Percentiles rank a stretch among this genome's conserved stretches.
Evolutionary conservation across 2,888 invertebrate genomes (phyloP).

Genomic region (Hylaea fasciaria): DNA sequence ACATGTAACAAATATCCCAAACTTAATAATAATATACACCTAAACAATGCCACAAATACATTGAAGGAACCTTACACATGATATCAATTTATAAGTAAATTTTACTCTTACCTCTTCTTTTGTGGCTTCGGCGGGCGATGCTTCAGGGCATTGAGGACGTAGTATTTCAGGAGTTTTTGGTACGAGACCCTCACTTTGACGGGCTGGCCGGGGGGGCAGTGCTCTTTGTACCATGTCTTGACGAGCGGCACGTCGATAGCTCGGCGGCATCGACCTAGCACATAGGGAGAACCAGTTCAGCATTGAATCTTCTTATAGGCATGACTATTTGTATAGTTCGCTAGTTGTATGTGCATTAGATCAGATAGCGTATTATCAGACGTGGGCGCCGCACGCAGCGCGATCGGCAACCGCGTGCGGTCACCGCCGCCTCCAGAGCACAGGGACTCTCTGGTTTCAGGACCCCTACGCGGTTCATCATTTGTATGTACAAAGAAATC

Average conservation of each 20-base stretch:
- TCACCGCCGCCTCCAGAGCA: constrained; percentile 68
- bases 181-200: constrained; percentile 99
- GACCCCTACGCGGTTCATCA: constrained; percentile 83
- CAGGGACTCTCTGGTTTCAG: constrained; percentile 77
- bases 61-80: too few relatives aligned
- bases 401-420: constrained; percentile 58
- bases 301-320: not conserved
- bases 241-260: constrained; percentile 99
- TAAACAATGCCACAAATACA: too few relatives aligned
- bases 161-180: constrained; percentile 99
- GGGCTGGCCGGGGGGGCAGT: constrained; percentile 97
- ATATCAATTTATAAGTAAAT: too few relatives aligned
- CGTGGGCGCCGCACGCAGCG: constrained; percentile 44
- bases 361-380: constrained; percentile 74
- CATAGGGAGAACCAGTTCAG: not conserved
- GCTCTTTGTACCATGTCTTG: constrained; percentile 98
- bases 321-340: too few relatives aligned
- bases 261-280: constrained; percentile 92
- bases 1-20: too few relatives aligned
- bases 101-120: constrained; percentile 96
- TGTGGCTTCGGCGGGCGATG: constrained; percentile 99
- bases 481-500: constrained; percentile 37
- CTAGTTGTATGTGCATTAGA: constrained; percentile 36
- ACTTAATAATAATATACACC: too few relatives aligned
- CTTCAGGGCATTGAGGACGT: constrained; percentile 98